phyloP scores from a whole-genome alignment of 2,888 invertebrate genomes.

The Willowsia nigromaculata region DNA sequence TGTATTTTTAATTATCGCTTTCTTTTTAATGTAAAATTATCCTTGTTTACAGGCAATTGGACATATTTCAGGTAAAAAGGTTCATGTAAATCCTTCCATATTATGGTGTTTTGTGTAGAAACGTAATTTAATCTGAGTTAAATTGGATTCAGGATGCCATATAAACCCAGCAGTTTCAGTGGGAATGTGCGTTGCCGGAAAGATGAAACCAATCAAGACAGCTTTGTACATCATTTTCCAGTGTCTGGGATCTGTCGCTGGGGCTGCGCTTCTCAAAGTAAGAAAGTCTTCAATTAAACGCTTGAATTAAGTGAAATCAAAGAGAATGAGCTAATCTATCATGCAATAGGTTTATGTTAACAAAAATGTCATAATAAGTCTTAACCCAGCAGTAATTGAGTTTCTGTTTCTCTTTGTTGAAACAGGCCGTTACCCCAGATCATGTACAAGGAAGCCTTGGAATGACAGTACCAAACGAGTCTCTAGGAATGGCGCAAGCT shows the following conservation, averaged over 20 bases:
- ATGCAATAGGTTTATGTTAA: background rate
- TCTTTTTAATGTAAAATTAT: too few relatives aligned
- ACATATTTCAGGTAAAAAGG: slow-evolving; percentile 73
- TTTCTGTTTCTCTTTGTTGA: too few relatives aligned
- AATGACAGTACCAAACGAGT: slow-evolving; percentile 84
- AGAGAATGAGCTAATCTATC: background rate
- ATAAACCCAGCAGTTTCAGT: slow-evolving; percentile 93
- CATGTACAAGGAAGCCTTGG: slow-evolving; percentile 84
- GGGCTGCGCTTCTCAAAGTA: slow-evolving; percentile 83
- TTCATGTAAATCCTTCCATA: background rate
- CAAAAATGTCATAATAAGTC: slow-evolving; percentile 1
- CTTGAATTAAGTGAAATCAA: background rate
- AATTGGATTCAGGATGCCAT: slow-evolving; percentile 65
- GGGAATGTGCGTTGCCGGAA: slow-evolving; percentile 90
- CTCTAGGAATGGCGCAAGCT: slow-evolving; percentile 86
- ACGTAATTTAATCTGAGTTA: background rate
- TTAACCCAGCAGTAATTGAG: background rate
- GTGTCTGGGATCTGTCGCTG: slow-evolving; percentile 88
- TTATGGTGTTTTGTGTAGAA: background rate
- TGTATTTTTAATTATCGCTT: background rate
- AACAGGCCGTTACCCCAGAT: slow-evolving; percentile 86
- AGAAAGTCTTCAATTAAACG: background rate
- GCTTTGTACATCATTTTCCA: slow-evolving; percentile 91
- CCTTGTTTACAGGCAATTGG: slow-evolving; percentile 77
- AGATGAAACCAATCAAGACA: slow-evolving; percentile 88